These are phyloP conservation scores for Florisuga fusca DNA, from an alignment of 2,797 vertebrate genomes.

Conservation along the genomic window DNA sequence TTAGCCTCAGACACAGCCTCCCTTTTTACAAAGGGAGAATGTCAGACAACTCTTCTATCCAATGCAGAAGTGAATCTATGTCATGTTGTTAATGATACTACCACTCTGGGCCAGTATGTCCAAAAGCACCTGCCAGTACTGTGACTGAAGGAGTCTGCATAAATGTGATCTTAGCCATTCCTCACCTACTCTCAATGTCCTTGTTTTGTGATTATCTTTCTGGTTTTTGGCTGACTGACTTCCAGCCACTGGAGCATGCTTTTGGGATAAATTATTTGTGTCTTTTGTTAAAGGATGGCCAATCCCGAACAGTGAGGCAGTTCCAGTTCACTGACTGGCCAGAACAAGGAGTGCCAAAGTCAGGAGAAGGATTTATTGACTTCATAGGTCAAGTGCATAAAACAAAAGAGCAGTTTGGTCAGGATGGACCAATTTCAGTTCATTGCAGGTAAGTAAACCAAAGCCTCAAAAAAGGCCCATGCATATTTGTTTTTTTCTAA, in stretches of 20 bases:
- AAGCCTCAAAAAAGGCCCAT: background rate
- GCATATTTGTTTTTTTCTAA: background rate
- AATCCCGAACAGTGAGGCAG: constrained; percentile 97
- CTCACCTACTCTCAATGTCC: background rate
- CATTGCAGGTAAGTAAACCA: constrained; percentile 92
- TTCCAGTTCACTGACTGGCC: constrained; percentile 99
- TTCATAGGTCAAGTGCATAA: constrained; percentile 99
- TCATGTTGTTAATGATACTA: background rate
- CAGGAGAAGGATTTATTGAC: constrained; percentile 99
- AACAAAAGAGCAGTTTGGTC: constrained; percentile 99
- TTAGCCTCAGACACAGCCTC: background rate
- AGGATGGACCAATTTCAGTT: constrained; percentile 98
- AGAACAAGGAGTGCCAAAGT: constrained; percentile 99
- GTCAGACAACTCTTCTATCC: background rate
- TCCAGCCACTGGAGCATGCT: background rate
- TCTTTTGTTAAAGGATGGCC: constrained; percentile 88
- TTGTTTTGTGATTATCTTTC: background rate
- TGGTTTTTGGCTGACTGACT: background rate
- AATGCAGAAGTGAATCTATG: background rate
- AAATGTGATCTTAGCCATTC: background rate
- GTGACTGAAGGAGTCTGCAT: background rate
- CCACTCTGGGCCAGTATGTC: background rate
- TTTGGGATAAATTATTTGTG: background rate
- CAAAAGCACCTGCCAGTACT: background rate
- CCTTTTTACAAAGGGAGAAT: background rate